A percentile compares a stretch with the other conserved stretches of the same genome.
phyloP scores from a whole-genome alignment of 2,797 vertebrate genomes.

The Anguilla obscura region DNA sequence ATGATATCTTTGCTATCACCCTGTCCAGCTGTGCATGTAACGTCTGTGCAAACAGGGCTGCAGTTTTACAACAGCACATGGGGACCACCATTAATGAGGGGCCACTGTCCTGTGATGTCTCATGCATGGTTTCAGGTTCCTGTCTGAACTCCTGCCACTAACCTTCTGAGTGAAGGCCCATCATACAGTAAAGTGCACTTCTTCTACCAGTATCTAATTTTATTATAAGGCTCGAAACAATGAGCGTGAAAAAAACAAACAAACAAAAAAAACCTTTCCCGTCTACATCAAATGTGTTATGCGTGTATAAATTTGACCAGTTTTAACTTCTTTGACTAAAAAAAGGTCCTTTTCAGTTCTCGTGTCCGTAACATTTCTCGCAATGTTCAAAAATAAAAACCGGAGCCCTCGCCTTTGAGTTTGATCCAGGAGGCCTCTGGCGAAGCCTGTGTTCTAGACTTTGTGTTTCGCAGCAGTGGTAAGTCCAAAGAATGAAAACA shows the following conservation, averaged over 20 bases:
- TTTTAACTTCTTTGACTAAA: slow-evolving; percentile 30
- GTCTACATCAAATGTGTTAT: slow-evolving; percentile 41
- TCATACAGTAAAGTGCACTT: slow-evolving; percentile 78
- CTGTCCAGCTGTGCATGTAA: slow-evolving; percentile 31
- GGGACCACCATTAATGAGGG: slow-evolving; percentile 31
- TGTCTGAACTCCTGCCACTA: slow-evolving; percentile 22
- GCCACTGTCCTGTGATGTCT: slow-evolving; percentile 24
- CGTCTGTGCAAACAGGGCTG: slow-evolving; percentile 51
- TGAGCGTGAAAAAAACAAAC: slow-evolving; percentile 58
- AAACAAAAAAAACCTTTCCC: slow-evolving; percentile 42
- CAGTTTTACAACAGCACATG: slow-evolving; percentile 30
- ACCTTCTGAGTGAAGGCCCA: slow-evolving; percentile 1
- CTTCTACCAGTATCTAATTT: slow-evolving; percentile 59
- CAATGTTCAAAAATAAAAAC: slow-evolving; percentile 38
- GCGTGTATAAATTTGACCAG: slow-evolving; percentile 39
- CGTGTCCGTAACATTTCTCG: not conserved
- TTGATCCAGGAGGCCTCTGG: not conserved
- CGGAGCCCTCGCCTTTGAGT: not conserved
- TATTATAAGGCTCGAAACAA: slow-evolving; percentile 64
- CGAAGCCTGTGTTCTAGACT: not conserved
- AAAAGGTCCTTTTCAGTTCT: slow-evolving; percentile 29
- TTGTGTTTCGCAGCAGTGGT: not conserved
- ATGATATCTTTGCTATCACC: not conserved
- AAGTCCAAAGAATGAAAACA: not conserved
- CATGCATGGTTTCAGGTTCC: slow-evolving; percentile 29